Evolutionary conservation across 2,113 vertebrate species (phyloP), one percentile per base, ranked within the genome.

Genomic region (Cephalopterus ornatus): DNA sequence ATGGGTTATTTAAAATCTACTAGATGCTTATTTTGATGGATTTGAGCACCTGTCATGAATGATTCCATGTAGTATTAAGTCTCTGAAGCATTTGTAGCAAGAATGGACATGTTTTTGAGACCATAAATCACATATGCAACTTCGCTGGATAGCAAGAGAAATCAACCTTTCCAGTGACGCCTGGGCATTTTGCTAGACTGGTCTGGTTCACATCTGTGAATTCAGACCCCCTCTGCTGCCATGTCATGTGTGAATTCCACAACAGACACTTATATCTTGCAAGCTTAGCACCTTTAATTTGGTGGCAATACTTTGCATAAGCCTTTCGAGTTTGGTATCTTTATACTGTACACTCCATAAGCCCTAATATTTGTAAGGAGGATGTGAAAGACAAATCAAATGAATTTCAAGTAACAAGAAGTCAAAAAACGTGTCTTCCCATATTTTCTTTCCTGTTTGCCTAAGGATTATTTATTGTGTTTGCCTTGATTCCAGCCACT

Each of bases 391-490:
- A 53, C 93, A 96, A 97, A 97, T 95, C 90, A 97, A 96, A 97
- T 9, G 20, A 92, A 95, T 96, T 66, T 90, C 80, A 96, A 93
- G 97, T 95, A 94, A 95, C 65, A 91, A 97, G 97, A 97, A 97
- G 94, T 97, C 95, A 95, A 96, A 62, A 97, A 94, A 66, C 84
- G 82, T 83, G 63, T 88, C 96, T 97, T 95, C 42, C 8, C 55
- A 78, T 97, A 52, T 97, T 95, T 85, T 92, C 89, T 96, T 80
- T 95, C 81, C 95, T 97, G 94, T 97, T 98, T 98, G 98, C 88
- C 92, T 97, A 96, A 92, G 97, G 98, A 98, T 98, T 98, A 98
- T 97, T 98, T 97, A 97, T 96, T 96, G 68, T 98, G 97, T 98
- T 98, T 98, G 97, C 96, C 97, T 98, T 98, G 97, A 98, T 96